phyloP scores from a whole-genome alignment of 2,797 vertebrate genomes.

The Halcyon chelicuti region DNA sequence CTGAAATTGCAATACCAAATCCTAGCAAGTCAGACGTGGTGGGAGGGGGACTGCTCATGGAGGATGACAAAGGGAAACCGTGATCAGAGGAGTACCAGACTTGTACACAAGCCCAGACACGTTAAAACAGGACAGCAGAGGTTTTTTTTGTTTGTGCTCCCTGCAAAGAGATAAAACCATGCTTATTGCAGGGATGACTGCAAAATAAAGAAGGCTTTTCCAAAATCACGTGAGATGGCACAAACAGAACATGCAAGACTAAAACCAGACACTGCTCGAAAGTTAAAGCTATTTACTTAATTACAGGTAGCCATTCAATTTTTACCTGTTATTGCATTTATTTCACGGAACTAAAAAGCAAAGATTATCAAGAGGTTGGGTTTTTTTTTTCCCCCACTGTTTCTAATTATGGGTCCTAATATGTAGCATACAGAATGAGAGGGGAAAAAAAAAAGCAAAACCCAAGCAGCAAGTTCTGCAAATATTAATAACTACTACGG shows the following conservation, averaged over 20 bases:
- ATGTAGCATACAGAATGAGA: accelerated
- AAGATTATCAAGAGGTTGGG: background rate
- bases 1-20: background rate
- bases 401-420: background rate
- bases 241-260: background rate
- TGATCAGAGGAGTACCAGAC: background rate
- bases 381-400: accelerated
- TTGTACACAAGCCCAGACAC: background rate
- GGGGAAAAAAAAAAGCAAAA: background rate
- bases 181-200: background rate
- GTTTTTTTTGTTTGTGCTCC: background rate
- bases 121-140: background rate
- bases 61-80: background rate
- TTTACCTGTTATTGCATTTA: background rate
- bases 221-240: background rate
- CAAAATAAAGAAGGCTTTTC: background rate
- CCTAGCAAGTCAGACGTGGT: background rate
- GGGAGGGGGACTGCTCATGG: background rate
- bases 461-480: background rate
- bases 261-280: background rate
- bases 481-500: background rate
- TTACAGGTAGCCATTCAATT: background rate
- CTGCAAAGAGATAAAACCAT: background rate
- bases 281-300: background rate
- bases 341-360: background rate